Conservation (phyloP, 2,113 vertebrate genomes). For the Saguinus imperator region DNA sequence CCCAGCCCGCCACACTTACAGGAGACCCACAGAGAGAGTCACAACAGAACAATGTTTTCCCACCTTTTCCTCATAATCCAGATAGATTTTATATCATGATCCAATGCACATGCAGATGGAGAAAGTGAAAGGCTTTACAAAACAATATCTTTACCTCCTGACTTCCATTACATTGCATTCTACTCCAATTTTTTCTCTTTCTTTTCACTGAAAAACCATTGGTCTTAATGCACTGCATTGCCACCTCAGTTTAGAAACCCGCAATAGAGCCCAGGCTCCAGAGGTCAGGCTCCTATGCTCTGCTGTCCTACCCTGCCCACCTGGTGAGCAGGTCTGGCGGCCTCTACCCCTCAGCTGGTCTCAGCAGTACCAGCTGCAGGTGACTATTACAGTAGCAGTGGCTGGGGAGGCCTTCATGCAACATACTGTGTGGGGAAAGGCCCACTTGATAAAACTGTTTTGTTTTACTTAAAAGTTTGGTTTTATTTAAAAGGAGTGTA, state of each 20-base stretch:
- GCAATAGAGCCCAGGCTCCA: not conserved
- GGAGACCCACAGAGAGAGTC: not conserved
- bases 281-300: not conserved
- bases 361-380: not conserved
- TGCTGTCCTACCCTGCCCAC: not conserved
- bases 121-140: too few species aligned
- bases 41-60: not conserved
- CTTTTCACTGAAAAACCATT: not conserved
- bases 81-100: not conserved
- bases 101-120: not conserved
- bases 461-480: not conserved
- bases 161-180: not conserved
- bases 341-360: not conserved
- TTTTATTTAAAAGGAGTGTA: not conserved
- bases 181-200: not conserved
- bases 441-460: not conserved
- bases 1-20: not conserved
- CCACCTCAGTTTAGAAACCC: not conserved
- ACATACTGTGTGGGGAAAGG: not conserved
- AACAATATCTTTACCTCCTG: not conserved
- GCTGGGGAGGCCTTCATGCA: not conserved
- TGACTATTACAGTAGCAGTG: rapidly evolving
- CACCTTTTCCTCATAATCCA: not conserved
- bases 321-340: too few species aligned
- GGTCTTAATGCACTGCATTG: not conserved